Evolutionary conservation across 2,888 invertebrate genomes (phyloP).

Genomic region (Phorcus lineatus): DNA sequence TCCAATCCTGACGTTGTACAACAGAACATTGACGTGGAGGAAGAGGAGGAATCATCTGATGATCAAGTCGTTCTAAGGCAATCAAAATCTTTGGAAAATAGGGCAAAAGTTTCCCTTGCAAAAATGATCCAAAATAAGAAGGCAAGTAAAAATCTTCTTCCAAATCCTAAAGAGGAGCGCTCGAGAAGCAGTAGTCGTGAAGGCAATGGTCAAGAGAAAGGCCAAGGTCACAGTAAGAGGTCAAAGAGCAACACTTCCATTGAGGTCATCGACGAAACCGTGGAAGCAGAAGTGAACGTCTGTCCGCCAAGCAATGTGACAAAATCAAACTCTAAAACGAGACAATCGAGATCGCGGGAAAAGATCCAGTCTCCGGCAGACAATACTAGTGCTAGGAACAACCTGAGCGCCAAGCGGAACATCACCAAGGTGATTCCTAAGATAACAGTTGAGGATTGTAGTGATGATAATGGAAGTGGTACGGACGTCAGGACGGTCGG

Average conservation of each 20-base stretch:
- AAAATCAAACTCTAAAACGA: not conserved
- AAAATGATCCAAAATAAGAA: conserved; percentile 5
- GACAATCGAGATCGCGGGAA: not conserved
- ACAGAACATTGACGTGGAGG: conserved; percentile 10
- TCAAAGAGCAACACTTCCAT: not conserved
- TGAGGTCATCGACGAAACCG: conserved; percentile 13
- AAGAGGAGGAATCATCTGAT: not conserved
- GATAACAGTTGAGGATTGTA: conserved; percentile 32
- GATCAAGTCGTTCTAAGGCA: not conserved
- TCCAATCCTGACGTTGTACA: not conserved
- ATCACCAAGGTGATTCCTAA: conserved; percentile 25
- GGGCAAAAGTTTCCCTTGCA: not conserved
- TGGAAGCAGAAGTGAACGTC: not conserved
- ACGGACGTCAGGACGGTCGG: not conserved
- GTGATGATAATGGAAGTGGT: not conserved
- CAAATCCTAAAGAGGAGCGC: not conserved
- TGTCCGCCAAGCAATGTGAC: not conserved
- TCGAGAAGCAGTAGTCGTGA: not conserved
- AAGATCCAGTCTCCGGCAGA: not conserved
- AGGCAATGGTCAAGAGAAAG: not conserved
- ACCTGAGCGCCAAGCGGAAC: not conserved
- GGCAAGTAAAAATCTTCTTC: not conserved
- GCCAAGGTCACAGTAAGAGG: not conserved
- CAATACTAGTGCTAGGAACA: not conserved
- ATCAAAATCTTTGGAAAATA: not conserved